Evolutionary conservation across 2,113 vertebrate species (phyloP).

Genomic region (Gobio gobio): DNA sequence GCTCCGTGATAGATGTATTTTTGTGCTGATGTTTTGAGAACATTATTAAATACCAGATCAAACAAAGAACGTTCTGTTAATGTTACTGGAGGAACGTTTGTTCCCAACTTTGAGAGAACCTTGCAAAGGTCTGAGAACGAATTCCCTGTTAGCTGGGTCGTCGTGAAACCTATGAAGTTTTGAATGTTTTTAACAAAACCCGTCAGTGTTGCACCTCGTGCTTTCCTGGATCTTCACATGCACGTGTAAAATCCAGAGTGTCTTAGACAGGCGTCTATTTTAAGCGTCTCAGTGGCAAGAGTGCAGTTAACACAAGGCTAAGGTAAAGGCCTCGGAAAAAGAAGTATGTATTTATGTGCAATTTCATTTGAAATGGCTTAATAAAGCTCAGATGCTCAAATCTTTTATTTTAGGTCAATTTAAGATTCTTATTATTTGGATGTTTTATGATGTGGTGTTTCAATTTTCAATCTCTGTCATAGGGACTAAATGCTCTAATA

Average conservation of each 20-base stretch:
- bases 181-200: constrained; percentile 17
- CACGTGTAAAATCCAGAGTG: constrained; percentile 49
- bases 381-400: not conserved
- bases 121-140: too few relatives aligned
- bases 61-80: too few relatives aligned
- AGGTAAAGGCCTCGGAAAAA: not conserved
- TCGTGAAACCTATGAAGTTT: not conserved
- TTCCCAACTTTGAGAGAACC: too few relatives aligned
- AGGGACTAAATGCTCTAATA: too few relatives aligned
- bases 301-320: constrained; percentile 7
- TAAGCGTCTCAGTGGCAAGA: constrained; percentile 29
- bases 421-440: too few relatives aligned
- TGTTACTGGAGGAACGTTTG: too few relatives aligned
- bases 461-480: too few relatives aligned
- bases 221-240: constrained; percentile 33
- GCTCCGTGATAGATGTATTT: too few relatives aligned
- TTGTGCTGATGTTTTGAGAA: too few relatives aligned
- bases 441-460: too few relatives aligned
- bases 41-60: too few relatives aligned
- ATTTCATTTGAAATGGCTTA: not conserved
- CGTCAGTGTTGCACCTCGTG: constrained; percentile 28
- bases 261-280: constrained; percentile 50
- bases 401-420: not conserved
- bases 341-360: not conserved
- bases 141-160: not conserved